Percentiles rank a stretch among this genome's conserved stretches.
phyloP scores from a whole-genome alignment of 2,888 invertebrate genomes.

The Phytoseiulus persimilis region DNA sequence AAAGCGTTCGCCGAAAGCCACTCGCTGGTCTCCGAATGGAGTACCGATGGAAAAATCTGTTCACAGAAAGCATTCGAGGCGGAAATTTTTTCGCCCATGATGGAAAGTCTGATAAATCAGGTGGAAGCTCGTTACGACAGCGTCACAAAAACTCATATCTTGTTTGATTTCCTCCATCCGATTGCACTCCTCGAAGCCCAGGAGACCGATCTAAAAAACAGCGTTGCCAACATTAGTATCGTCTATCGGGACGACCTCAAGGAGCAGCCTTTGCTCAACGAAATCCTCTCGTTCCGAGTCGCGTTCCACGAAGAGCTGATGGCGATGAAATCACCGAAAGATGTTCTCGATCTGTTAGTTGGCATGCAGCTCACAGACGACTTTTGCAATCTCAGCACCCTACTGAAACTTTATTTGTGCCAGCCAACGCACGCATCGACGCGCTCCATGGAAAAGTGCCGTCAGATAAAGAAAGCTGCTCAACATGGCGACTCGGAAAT shows the following conservation, averaged over 20 bases:
- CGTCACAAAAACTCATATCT: conserved; percentile 28
- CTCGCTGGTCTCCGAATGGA: conserved; percentile 26
- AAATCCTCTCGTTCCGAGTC: conserved; percentile 19
- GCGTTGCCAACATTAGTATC: conserved; percentile 32
- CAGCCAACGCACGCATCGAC: conserved; percentile 13
- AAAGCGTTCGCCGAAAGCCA: conserved; percentile 37
- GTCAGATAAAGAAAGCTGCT: conserved; percentile 9
- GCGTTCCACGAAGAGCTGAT: conserved; percentile 20
- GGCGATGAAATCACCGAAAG: conserved; percentile 35
- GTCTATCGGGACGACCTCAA: conserved; percentile 30
- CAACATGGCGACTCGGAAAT: conserved; percentile 27
- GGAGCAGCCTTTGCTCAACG: conserved; percentile 29
- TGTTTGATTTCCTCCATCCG: conserved; percentile 24
- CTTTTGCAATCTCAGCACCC: neutral
- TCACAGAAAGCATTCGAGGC: conserved; percentile 32
- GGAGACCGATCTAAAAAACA: conserved; percentile 29
- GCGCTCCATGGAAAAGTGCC: neutral
- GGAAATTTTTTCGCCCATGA: conserved; percentile 32
- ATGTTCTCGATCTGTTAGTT: conserved; percentile 15
- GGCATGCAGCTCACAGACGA: conserved; percentile 30
- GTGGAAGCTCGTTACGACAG: conserved; percentile 33
- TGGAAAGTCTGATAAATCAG: conserved; percentile 34
- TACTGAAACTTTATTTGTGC: neutral
- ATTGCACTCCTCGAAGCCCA: conserved; percentile 16
- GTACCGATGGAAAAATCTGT: conserved; percentile 31